Evolutionary conservation across 2,113 vertebrate genomes (phyloP).

Genomic region (Chiloscyllium plagiosum): DNA sequence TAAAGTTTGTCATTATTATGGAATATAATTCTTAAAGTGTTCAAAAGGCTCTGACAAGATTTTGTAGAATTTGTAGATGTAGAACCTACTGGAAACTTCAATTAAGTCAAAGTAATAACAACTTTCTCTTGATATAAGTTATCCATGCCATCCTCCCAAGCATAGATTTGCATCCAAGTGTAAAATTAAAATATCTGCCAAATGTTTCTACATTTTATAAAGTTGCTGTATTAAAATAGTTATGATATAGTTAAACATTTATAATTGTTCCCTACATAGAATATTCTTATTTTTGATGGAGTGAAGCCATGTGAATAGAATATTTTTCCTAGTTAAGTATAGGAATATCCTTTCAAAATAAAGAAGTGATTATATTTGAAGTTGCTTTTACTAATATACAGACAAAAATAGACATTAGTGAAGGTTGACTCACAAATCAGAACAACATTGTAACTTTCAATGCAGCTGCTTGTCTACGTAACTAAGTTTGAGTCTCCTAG

Average conservation of each 20-base stretch:
- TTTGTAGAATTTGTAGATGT: background rate
- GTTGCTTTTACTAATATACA: background rate
- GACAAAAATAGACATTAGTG: conserved; percentile 1
- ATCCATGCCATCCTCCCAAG: background rate
- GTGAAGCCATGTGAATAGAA: background rate
- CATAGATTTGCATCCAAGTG: background rate
- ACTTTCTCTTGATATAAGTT: background rate
- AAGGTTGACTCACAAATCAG: background rate
- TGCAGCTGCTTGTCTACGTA: background rate
- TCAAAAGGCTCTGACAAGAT: background rate
- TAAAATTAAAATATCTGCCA: background rate
- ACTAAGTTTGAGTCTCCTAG: conserved; percentile 32
- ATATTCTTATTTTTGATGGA: background rate
- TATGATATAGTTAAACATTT: background rate
- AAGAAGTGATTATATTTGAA: conserved; percentile 10
- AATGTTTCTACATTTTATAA: background rate
- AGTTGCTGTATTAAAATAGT: background rate
- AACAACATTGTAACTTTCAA: conserved; percentile 11
- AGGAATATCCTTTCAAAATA: background rate
- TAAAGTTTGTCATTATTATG: background rate
- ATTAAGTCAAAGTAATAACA: background rate
- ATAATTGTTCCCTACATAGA: background rate
- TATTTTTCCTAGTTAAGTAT: background rate
- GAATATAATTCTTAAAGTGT: background rate
- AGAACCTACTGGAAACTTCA: background rate